These are phyloP conservation scores for Apamea sordens DNA, from an alignment of 2,888 invertebrate species.

Conservation along the genomic window DNA sequence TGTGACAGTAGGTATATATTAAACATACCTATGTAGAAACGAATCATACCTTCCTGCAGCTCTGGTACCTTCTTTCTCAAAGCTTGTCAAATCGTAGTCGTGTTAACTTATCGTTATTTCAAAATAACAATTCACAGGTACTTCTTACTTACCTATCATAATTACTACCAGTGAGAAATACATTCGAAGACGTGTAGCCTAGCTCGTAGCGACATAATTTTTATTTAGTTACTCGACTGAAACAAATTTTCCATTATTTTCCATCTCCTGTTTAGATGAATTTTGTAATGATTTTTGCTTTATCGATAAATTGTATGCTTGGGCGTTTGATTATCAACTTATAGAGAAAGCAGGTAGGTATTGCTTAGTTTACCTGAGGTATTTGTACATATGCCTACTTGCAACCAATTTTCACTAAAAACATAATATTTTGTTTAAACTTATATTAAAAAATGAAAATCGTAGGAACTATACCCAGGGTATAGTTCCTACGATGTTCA, in stretches of 20 bases:
- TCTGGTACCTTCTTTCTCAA: not conserved
- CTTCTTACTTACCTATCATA: not conserved
- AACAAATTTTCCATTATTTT: constrained; percentile 34
- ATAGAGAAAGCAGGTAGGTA: not conserved
- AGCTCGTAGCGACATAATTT: constrained; percentile 1
- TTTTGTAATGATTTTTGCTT: not conserved
- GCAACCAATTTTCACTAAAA: not conserved
- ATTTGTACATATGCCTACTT: not conserved
- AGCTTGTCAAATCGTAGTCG: not conserved
- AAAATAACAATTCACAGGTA: constrained; percentile 24
- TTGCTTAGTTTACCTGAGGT: not conserved
- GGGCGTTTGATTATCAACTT: not conserved
- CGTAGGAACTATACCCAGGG: no score
- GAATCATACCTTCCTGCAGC: not conserved
- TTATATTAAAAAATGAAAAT: no score
- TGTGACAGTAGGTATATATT: not conserved
- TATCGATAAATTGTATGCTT: not conserved
- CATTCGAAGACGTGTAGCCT: not conserved
- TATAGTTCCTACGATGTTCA: not conserved
- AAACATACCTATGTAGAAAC: not conserved
- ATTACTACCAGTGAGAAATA: not conserved
- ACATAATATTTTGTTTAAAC: not conserved
- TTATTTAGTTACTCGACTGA: not conserved
- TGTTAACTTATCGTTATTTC: constrained; percentile 30
- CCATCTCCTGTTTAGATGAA: not conserved